Base-by-base conservation (phyloP, 2,113 vertebrate genomes). In the Phalacrocorax brasilianus region DNA sequence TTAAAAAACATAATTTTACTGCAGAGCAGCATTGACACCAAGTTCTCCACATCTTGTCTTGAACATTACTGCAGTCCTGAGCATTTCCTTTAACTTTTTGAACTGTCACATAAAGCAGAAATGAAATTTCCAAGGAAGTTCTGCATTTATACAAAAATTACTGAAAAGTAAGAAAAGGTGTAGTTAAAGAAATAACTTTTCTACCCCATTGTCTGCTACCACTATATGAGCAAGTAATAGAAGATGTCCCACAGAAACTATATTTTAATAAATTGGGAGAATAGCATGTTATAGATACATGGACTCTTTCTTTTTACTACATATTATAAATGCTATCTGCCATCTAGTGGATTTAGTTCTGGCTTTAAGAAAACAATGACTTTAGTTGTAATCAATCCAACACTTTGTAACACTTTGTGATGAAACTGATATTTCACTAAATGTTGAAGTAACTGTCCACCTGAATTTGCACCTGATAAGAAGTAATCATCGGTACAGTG, bases 281-380 rank as follows among this genome's bases (percentile, higher is more conserved):
- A 73, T 9, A 67, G 1, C 3, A 61, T 12, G 8, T 38, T 87
- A 94, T 85, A 93, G 97, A 94, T 95, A 91, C 77, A 72, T 86
- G 38, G n/a, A 85, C 77, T 87, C 77, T 88, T 83, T 91, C 38
- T 10, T 38, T 38, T 38, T 38, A 67, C 9, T 73, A 14, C 58
- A 52, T n/a, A 96, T 89, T 94, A 97, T 35, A 90, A 97, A 97
- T 96, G 56, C 47, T 93, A 93, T 67, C 92, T 97, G 90, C 96
- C 95, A 96, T 80, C 95, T 95, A 96, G 83, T 95, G 89, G 81
- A 90, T 94, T 95, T 93, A 86, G 82, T 61, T 88, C 87, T 45
- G 52, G 17, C 56, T 92, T 92, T 67, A 75, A 78, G 77, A 79
- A 90, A 77, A 72, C 58, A 67, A 38, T 44, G 20, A 3, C 9